phyloP scores from a whole-genome alignment of 92 coral and sea anemone genomes.

The Porites rus region DNA sequence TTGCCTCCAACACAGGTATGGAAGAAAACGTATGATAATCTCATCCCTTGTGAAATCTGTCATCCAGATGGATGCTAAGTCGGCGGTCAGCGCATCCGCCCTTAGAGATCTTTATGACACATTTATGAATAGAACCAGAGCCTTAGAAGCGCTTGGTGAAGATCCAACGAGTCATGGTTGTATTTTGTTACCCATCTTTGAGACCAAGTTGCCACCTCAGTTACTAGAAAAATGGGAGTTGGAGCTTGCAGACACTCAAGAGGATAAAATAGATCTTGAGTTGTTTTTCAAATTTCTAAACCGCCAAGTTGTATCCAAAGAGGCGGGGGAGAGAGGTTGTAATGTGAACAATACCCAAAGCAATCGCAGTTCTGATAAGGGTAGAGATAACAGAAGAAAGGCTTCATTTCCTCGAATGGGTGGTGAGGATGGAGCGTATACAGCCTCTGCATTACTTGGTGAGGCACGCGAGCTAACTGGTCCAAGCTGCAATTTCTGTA shows the following conservation, averaged over 20 bases:
- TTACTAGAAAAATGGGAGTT: slow-evolving; percentile 48
- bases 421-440: too few species aligned
- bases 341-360: slow-evolving; percentile 1
- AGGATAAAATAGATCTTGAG: slow-evolving; percentile 48
- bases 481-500: slow-evolving; percentile 31
- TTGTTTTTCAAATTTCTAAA: slow-evolving; percentile 55
- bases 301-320: slow-evolving; percentile 50
- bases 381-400: too few species aligned
- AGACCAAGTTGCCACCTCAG: slow-evolving; percentile 49
- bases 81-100: slow-evolving; percentile 14
- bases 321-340: slow-evolving; percentile 47
- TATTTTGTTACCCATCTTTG: slow-evolving; percentile 49
- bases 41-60: slow-evolving; percentile 41
- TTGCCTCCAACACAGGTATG: slow-evolving; percentile 53
- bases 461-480: slow-evolving; percentile 19
- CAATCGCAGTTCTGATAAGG: slow-evolving; percentile 1
- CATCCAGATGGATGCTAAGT: slow-evolving; percentile 16
- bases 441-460: not conserved
- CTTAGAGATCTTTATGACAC: slow-evolving; percentile 54
- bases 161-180: slow-evolving; percentile 43
- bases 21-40: slow-evolving; percentile 33
- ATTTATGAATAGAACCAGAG: slow-evolving; percentile 45
- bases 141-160: slow-evolving; percentile 55
- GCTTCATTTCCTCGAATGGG: too few species aligned
- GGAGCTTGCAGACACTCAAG: slow-evolving; percentile 56